Conservation (phyloP, 1,140 invertebrate species). For the Amyelois transitella region DNA sequence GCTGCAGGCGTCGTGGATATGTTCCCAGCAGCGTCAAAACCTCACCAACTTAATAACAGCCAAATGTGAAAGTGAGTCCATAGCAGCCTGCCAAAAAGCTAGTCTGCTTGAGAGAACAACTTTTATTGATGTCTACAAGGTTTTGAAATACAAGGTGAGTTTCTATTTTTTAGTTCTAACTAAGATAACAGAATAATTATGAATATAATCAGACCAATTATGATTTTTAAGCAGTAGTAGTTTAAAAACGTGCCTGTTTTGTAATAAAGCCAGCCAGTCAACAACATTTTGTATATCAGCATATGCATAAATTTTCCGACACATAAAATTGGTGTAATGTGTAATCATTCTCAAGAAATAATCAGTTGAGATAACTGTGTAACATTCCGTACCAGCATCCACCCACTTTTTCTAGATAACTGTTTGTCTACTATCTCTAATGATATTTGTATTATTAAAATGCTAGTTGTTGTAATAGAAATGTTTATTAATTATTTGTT, state of each 20-base stretch:
- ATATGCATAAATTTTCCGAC: neutral
- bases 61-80: slow-evolving; percentile 82
- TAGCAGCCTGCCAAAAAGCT: slow-evolving; percentile 84
- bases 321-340: neutral
- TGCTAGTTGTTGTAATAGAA: no score
- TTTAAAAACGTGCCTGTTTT: no score
- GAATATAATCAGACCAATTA: no score
- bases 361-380: neutral
- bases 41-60: slow-evolving; percentile 87
- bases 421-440: neutral
- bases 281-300: neutral
- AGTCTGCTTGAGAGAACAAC: slow-evolving; percentile 85
- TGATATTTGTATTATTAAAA: no score
- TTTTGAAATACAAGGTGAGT: slow-evolving; percentile 84
- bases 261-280: no score
- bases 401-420: slow-evolving; percentile 21
- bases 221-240: no score
- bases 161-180: neutral
- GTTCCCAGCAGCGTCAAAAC: slow-evolving; percentile 89
- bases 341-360: neutral
- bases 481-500: no score
- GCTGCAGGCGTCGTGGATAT: slow-evolving; percentile 89
- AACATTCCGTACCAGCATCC: slow-evolving; percentile 13
- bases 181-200: no score
- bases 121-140: slow-evolving; percentile 93